phyloP scores from a whole-genome alignment of 2,888 invertebrate species.

The Nowickia ferox region DNA sequence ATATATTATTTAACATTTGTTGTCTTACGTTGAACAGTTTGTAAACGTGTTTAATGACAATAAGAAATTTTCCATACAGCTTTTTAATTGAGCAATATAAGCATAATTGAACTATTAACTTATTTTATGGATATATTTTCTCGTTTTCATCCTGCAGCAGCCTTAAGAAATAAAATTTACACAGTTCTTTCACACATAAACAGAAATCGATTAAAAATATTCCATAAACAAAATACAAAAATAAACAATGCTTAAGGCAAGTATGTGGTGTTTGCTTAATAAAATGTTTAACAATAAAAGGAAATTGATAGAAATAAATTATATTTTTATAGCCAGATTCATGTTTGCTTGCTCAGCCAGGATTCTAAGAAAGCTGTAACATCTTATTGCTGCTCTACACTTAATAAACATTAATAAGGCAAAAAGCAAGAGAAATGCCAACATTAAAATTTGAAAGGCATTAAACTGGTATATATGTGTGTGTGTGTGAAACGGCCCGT shows the following conservation, averaged over 20 bases:
- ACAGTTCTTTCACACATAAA: neutral
- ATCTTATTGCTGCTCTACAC: neutral
- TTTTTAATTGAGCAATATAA: conserved; percentile 6
- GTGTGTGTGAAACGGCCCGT: too few species aligned
- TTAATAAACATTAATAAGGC: neutral
- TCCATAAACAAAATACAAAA: neutral
- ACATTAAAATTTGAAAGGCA: neutral
- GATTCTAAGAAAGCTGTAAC: neutral
- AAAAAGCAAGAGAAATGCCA: neutral
- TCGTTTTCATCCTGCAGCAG: neutral
- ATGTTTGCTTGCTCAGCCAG: neutral
- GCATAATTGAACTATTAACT: conserved; percentile 3
- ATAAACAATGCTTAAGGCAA: conserved; percentile 3
- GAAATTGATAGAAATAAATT: conserved; percentile 35
- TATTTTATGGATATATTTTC: neutral
- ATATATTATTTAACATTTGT: neutral
- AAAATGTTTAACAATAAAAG: conserved; percentile 40
- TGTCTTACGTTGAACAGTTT: neutral
- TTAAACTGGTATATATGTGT: too few species aligned
- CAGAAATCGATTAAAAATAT: neutral
- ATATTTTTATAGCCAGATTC: neutral
- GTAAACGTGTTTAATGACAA: neutral
- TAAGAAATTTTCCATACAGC: neutral
- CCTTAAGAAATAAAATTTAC: neutral
- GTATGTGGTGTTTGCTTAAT: conserved; percentile 40